phyloP scores from a whole-genome alignment of 37 sponge, comb jelly and placozoan species.

The Bolinopsis microptera region DNA sequence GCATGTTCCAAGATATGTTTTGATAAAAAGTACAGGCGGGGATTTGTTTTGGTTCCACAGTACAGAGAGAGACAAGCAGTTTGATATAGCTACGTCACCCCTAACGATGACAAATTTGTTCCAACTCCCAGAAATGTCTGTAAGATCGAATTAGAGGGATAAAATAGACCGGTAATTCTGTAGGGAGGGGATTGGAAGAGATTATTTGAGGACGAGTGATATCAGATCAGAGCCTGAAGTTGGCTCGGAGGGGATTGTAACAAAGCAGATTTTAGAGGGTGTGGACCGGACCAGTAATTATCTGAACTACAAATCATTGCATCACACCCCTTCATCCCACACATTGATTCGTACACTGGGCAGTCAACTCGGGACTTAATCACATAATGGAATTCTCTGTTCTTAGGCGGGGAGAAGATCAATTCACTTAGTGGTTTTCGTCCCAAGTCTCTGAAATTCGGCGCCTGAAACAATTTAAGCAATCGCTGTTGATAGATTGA shows the following conservation, averaged over 20 bases:
- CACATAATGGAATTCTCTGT: neutral
- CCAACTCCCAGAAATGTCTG: neutral
- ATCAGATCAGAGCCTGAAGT: neutral
- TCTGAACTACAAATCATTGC: constrained; percentile 2
- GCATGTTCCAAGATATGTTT: too few relatives aligned
- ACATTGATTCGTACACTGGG: neutral
- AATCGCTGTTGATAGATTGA: neutral
- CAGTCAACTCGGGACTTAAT: neutral
- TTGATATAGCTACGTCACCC: neutral
- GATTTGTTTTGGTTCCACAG: too few relatives aligned
- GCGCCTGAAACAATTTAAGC: neutral
- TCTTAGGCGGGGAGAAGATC: neutral
- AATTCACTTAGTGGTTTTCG: constrained; percentile 27
- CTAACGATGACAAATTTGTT: neutral
- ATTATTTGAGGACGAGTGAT: neutral
- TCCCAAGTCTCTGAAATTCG: neutral
- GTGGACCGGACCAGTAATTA: neutral
- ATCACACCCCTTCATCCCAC: neutral
- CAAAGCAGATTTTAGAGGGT: neutral
- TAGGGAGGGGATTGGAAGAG: neutral
- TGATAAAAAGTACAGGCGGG: too few relatives aligned
- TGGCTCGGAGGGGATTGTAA: neutral
- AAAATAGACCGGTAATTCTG: neutral
- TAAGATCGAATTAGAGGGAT: neutral
- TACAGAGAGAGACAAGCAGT: neutral